Conservation (phyloP, 2,888 invertebrate genomes). For the Timema podura region DNA sequence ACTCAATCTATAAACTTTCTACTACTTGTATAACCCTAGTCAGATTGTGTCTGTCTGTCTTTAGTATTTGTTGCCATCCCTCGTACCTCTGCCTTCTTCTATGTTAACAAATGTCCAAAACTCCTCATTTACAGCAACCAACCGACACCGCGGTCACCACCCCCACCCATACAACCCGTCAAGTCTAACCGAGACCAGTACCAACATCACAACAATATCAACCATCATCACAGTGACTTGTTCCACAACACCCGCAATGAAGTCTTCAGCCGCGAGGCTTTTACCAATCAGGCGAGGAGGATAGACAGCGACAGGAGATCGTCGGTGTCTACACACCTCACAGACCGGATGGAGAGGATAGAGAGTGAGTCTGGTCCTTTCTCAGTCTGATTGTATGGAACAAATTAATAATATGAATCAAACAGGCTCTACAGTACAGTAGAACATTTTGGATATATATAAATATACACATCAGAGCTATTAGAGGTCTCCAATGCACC, state of each 20-base stretch:
- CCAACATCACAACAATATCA: conserved; percentile 36
- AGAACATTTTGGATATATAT: too few relatives aligned
- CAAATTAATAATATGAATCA: too few relatives aligned
- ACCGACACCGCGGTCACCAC: conserved; percentile 57
- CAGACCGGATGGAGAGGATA: conserved; percentile 60
- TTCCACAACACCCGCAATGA: conserved; percentile 44
- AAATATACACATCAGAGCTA: too few relatives aligned
- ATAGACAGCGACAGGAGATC: conserved; percentile 44
- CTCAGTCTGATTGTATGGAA: too few relatives aligned
- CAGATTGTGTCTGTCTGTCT: too few relatives aligned
- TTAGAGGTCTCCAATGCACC: too few relatives aligned
- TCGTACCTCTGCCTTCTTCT: too few relatives aligned
- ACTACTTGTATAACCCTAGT: too few relatives aligned
- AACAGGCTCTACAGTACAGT: too few relatives aligned
- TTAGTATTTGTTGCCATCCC: too few relatives aligned
- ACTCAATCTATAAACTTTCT: too few relatives aligned
- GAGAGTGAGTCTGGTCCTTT: conserved; percentile 43
- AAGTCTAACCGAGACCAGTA: conserved; percentile 44
- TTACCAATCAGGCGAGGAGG: conserved; percentile 19
- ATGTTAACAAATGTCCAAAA: too few relatives aligned
- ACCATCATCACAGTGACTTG: conserved; percentile 35
- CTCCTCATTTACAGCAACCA: background rate
- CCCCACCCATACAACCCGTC: conserved; percentile 60
- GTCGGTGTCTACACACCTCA: conserved; percentile 62
- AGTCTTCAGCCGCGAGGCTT: conserved; percentile 25